These are phyloP conservation scores for Danionella dracula DNA, from an alignment of 2,797 vertebrate genomes.

Conservation along the genomic window DNA sequence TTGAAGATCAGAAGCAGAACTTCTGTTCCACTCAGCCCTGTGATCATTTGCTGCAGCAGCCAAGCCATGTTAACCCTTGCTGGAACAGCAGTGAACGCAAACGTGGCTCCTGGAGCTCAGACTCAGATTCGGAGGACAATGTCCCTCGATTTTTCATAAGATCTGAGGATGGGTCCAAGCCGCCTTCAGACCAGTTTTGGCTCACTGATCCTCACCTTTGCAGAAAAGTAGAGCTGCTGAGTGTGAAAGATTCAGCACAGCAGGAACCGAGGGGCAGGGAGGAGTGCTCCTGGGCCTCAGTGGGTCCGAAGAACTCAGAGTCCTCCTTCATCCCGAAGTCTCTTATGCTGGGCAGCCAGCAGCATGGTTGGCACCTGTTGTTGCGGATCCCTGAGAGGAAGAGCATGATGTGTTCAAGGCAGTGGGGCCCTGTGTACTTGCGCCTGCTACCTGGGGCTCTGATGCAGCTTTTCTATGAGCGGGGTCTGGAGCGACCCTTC, in stretches of 20 bases:
- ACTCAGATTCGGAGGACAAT: conserved; percentile 62
- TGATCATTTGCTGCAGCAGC: conserved; percentile 63
- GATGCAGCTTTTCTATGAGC: conserved; percentile 93
- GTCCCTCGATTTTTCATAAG: conserved; percentile 72
- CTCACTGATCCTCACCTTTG: conserved; percentile 85
- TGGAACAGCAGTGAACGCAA: conserved; percentile 72
- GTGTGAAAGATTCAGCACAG: neutral
- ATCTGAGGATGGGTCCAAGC: conserved; percentile 68
- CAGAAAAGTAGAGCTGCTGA: conserved; percentile 81
- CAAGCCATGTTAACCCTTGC: conserved; percentile 78
- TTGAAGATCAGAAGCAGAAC: conserved; percentile 82
- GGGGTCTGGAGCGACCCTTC: conserved; percentile 92
- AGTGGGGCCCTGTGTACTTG: conserved; percentile 97
- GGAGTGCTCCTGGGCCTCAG: neutral
- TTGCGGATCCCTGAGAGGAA: conserved; percentile 97
- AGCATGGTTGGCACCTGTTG: conserved; percentile 91
- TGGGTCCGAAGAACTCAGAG: conserved; percentile 11
- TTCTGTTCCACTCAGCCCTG: conserved; percentile 61
- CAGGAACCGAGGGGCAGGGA: conserved; percentile 36
- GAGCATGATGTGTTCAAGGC: conserved; percentile 97
- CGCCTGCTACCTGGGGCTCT: conserved; percentile 80
- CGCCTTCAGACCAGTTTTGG: conserved; percentile 78
- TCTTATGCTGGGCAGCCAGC: conserved; percentile 78
- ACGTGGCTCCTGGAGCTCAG: conserved; percentile 55
- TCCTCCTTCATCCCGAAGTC: conserved; percentile 67